Conservation (phyloP, 2,113 vertebrate species). For the Gila orcuttii region DNA sequence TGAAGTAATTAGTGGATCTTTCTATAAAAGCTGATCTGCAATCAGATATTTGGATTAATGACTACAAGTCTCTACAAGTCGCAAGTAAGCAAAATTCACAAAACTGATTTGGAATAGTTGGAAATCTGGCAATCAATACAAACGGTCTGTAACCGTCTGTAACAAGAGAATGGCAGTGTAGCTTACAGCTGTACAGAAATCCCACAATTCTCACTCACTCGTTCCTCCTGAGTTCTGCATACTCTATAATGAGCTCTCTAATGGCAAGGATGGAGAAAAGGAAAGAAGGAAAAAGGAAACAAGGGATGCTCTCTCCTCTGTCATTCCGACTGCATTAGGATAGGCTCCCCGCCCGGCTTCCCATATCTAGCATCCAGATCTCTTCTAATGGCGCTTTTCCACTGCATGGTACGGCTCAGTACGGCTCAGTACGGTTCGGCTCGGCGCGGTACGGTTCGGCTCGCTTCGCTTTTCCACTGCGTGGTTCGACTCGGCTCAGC, state of each 20-base stretch:
- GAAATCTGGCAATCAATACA: not conserved
- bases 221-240: slow-evolving; percentile 35
- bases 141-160: not conserved
- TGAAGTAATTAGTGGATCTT: not conserved
- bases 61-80: not conserved
- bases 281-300: slow-evolving; percentile 36
- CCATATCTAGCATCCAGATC: slow-evolving; percentile 26
- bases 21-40: slow-evolving; percentile 11
- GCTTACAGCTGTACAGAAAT: not conserved
- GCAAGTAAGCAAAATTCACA: not conserved
- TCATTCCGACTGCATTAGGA: slow-evolving; percentile 16
- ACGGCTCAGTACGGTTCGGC: too few relatives aligned
- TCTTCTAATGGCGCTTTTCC: not conserved
- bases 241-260: slow-evolving; percentile 57
- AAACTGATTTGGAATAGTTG: slow-evolving; percentile 8
- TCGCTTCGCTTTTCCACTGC: too few relatives aligned
- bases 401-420: too few relatives aligned
- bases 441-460: too few relatives aligned
- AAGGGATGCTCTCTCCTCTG: slow-evolving; percentile 16
- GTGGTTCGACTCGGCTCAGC: too few relatives aligned
- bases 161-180: not conserved
- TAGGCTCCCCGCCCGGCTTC: not conserved
- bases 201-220: not conserved
- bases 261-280: slow-evolving; percentile 24
- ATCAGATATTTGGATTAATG: slow-evolving; percentile 9